A percentile compares a stretch with the other conserved stretches of the same genome.
Conservation (phyloP, 2,113 vertebrate genomes). For the Rhea pennata region DNA sequence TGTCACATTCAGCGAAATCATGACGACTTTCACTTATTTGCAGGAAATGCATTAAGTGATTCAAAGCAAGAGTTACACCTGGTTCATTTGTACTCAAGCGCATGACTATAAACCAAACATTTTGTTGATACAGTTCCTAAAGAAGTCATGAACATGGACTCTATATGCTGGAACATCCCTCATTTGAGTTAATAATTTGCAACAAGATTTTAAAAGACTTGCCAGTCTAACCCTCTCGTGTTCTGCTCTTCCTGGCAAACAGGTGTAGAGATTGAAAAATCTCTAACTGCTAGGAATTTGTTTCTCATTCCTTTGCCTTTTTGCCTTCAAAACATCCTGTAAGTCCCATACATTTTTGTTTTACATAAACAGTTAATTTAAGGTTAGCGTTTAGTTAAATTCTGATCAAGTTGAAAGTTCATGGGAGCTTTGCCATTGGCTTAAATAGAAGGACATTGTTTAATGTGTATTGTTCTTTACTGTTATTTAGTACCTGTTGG, state of each 20-base stretch:
- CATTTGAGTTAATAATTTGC: not conserved
- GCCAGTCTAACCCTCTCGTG: not conserved
- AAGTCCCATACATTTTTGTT: not conserved
- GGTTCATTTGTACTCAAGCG: not conserved
- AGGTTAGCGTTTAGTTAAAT: not conserved
- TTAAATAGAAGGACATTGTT: not conserved
- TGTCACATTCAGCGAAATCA: not conserved
- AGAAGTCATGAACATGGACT: not conserved
- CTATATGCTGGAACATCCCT: not conserved
- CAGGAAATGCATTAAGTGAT: constrained; percentile 12
- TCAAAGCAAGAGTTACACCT: not conserved
- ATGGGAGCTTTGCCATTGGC: not conserved
- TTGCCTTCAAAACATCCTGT: not conserved
- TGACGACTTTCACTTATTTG: not conserved
- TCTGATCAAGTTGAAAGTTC: not conserved
- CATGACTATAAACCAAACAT: not conserved
- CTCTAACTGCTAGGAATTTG: not conserved
- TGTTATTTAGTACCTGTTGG: not conserved
- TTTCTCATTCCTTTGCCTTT: not conserved
- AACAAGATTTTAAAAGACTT: not conserved
- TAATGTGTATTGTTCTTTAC: not conserved
- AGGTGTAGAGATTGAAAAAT: not conserved
- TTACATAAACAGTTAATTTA: not conserved
- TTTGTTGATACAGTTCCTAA: not conserved
- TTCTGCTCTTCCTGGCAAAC: not conserved